Evolutionary conservation across 2,113 vertebrate species (phyloP), one percentile per base, ranked within the genome.

Genomic region (Etheostoma cragini): DNA sequence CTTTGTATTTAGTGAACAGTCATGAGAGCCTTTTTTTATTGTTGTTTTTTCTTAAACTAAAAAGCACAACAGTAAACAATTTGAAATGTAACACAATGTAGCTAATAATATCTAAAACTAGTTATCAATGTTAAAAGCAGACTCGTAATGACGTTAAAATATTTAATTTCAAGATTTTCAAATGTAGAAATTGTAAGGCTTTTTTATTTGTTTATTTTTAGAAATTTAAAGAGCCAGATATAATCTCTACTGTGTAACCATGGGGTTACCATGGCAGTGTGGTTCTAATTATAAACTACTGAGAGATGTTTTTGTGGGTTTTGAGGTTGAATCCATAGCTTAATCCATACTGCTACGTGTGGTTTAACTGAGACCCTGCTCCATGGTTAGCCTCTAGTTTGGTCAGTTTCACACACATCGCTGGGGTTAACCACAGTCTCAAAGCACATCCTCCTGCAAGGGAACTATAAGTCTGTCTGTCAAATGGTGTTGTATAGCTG

Each of bases 381-480:
- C 50, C 8, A 11, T 60, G 53, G 73, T 56, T 50, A 63, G 22
- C 26, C 42, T 74, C 24, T 76, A 6, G 50, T 81, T 63, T 47
- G 58, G 38, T 80, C 60, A 33, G 67, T 70, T 33, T 65, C 65
- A 42, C 24, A 74, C 26, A 72, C 61, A 17, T 76, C 62, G 2
- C 42, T 69, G 76, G 79, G 74, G 82, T 85, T 80, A 76, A 87
- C 87, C 86, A 57, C 66, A 35, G 73, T 8, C 68, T 74, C 11
- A 49, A 14, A 74, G 49, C 72, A 75, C 62, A 46, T 82, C 72
- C 3, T 6, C 45, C 46, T 53, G 66, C 17, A 56, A 19, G 58
- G 17, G 42, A 72, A 57, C 57, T 50, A 56, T n/a, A 79, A 79
- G 79, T 46, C 0, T 14, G 3, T 65, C 26, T 2, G 16, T 81